These are phyloP conservation scores for Argya squamiceps DNA, from an alignment of 2,797 vertebrate genomes.

Conservation along the genomic window DNA sequence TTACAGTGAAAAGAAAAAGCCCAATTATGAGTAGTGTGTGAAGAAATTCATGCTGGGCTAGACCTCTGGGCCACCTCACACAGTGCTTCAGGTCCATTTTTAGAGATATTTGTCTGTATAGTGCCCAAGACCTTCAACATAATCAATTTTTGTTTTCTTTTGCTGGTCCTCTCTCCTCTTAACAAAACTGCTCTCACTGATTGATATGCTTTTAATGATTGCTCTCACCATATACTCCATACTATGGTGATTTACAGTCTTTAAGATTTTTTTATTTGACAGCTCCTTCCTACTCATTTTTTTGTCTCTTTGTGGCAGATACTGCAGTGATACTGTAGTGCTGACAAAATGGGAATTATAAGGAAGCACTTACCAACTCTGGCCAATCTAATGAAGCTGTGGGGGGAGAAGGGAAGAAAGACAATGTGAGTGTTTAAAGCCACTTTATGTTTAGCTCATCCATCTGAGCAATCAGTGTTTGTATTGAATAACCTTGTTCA, in stretches of 20 bases:
- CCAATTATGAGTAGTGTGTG: neutral
- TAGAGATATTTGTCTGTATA: neutral
- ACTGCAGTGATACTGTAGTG: constrained; percentile 1
- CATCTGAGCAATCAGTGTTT: neutral
- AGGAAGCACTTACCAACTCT: constrained; percentile 9
- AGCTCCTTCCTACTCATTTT: constrained; percentile 44
- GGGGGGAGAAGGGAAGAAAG: neutral
- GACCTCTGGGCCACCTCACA: neutral
- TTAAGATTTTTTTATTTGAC: constrained; percentile 51
- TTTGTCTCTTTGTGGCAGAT: neutral
- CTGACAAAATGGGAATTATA: constrained; percentile 18
- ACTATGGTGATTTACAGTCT: neutral
- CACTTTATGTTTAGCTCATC: neutral
- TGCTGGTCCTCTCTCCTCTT: neutral
- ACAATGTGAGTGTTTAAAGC: neutral
- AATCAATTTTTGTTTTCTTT: neutral
- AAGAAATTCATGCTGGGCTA: neutral
- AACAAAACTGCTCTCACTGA: neutral
- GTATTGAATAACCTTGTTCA: neutral
- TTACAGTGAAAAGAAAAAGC: neutral
- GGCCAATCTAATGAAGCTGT: neutral
- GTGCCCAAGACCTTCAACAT: neutral
- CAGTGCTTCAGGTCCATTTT: neutral
- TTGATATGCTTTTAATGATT: constrained; percentile 54
- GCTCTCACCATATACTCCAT: neutral